Percentiles rank a stretch among this genome's conserved stretches.
phyloP scores from a whole-genome alignment of 2,797 vertebrate species.

The Parauchenoglanis punctatus region DNA sequence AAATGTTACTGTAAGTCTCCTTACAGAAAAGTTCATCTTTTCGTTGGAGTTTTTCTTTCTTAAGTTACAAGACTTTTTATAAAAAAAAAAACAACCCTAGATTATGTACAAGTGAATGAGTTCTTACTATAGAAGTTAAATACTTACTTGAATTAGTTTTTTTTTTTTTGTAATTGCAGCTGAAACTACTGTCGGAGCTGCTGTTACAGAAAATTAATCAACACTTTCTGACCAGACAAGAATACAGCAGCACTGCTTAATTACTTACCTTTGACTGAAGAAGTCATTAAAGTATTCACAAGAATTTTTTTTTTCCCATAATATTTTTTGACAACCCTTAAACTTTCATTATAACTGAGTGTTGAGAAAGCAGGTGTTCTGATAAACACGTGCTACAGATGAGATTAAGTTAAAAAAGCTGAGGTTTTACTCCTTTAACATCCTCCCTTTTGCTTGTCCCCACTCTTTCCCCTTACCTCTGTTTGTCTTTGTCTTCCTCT shows the following conservation, averaged over 20 bases:
- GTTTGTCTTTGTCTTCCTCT: not conserved
- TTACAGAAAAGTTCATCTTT: not conserved
- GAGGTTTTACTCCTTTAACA: not conserved
- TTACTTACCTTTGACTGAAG: not conserved
- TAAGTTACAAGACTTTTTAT: not conserved
- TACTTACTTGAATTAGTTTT: not conserved
- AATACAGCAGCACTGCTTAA: not conserved
- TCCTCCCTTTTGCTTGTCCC: not conserved
- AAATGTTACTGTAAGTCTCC: not conserved
- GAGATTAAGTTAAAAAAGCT: conserved; percentile 4
- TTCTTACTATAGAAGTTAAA: not conserved
- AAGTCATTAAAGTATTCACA: not conserved
- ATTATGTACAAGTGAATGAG: not conserved
- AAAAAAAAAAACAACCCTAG: not conserved
- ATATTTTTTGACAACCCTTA: not conserved
- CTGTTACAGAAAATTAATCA: not conserved
- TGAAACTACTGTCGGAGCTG: not conserved
- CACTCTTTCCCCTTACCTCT: not conserved
- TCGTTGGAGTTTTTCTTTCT: not conserved
- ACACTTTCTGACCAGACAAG: not conserved
- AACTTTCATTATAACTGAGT: not conserved
- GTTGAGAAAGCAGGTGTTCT: not conserved
- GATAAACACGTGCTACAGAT: not conserved
- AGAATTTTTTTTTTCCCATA: not conserved
- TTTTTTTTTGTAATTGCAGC: not conserved